phyloP scores from a whole-genome alignment of 2,888 invertebrate genomes.

The Amaurobius ferox region DNA sequence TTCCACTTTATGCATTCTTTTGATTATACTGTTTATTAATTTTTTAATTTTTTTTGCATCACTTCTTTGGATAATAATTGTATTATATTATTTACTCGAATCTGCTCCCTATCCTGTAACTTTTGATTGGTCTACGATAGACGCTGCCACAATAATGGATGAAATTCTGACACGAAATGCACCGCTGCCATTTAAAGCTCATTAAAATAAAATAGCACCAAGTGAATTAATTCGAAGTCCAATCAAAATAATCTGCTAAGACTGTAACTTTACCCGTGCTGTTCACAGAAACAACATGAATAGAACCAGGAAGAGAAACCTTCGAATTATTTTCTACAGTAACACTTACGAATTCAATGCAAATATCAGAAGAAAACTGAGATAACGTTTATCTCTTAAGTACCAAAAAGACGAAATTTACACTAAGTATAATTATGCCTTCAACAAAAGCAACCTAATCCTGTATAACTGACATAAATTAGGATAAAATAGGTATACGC shows the following conservation, averaged over 20 bases:
- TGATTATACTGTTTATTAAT: too few species aligned
- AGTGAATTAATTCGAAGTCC: slow-evolving; percentile 34
- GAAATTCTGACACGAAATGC: neutral
- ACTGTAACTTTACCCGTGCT: neutral
- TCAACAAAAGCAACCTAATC: slow-evolving; percentile 45
- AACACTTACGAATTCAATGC: neutral
- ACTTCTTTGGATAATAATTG: too few species aligned
- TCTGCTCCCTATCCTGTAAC: too few species aligned
- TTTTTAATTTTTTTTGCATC: too few species aligned
- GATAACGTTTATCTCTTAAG: neutral
- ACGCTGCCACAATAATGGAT: neutral
- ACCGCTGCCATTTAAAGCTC: slow-evolving; percentile 1
- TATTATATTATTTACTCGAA: too few species aligned
- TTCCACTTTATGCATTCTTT: too few species aligned
- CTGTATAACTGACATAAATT: neutral
- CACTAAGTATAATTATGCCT: neutral
- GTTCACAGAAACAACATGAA: neutral
- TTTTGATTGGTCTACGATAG: too few species aligned
- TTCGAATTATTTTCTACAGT: neutral
- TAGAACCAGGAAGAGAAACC: neutral
- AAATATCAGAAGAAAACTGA: neutral
- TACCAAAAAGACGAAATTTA: neutral
- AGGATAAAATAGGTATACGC: too few species aligned
- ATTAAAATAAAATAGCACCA: slow-evolving; percentile 46
- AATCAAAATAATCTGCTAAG: slow-evolving; percentile 6